phyloP scores from a whole-genome alignment of 2,888 invertebrate species.

The Eilema caniola region DNA sequence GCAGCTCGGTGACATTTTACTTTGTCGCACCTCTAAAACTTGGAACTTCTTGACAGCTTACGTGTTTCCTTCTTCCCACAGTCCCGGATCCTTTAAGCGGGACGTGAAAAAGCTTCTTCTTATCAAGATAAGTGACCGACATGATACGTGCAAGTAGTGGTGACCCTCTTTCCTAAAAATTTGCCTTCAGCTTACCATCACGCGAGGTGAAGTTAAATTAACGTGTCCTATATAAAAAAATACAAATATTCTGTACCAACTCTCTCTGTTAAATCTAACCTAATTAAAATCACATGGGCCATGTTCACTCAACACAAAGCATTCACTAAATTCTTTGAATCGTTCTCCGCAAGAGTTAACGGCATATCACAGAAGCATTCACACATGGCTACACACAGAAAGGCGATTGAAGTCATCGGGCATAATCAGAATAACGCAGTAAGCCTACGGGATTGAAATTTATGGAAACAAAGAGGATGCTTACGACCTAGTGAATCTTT shows the following conservation, averaged over 20 bases:
- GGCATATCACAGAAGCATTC: conserved; percentile 27
- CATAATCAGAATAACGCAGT: conserved; percentile 8
- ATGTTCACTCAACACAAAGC: conserved; percentile 26
- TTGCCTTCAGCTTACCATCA: too few relatives aligned
- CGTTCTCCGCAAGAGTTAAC: conserved; percentile 21
- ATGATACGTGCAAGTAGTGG: too few relatives aligned
- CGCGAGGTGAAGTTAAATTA: too few relatives aligned
- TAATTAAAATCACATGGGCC: conserved; percentile 8
- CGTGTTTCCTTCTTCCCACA: too few relatives aligned
- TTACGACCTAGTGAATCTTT: conserved; percentile 4
- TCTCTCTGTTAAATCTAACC: neutral
- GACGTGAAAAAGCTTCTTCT: too few relatives aligned
- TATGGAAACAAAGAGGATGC: neutral
- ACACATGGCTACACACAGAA: conserved; percentile 39
- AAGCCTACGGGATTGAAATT: neutral
- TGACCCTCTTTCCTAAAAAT: too few relatives aligned
- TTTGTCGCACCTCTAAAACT: too few relatives aligned
- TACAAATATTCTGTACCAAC: neutral
- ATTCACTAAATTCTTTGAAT: conserved; percentile 37
- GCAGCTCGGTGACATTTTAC: too few relatives aligned
- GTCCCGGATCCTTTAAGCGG: too few relatives aligned
- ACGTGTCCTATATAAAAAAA: too few relatives aligned
- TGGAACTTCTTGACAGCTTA: too few relatives aligned
- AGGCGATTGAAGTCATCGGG: conserved; percentile 21
- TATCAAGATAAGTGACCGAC: too few relatives aligned